Percentiles rank a stretch among this genome's conserved stretches.
Conservation (phyloP, 2,888 invertebrate genomes). For the Atrina japonica region DNA sequence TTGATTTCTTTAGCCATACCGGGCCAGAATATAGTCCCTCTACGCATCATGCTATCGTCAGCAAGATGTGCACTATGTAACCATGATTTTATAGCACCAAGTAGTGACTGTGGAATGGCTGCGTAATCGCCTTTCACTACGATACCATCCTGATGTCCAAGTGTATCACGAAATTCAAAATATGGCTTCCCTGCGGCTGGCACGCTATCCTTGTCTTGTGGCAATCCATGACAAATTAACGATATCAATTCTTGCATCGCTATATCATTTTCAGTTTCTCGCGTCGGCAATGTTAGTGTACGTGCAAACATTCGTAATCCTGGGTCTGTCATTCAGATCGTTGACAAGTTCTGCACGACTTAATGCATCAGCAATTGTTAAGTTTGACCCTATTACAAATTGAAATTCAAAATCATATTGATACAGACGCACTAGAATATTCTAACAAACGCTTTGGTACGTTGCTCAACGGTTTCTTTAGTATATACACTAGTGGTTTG, state of each 20-base stretch:
- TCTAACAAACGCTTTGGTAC: no score
- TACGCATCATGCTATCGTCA: constrained; percentile 19
- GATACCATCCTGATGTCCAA: no score
- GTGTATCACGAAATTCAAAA: no score
- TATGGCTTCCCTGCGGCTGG: not conserved
- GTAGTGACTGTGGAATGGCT: no score
- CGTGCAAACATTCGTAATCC: no score
- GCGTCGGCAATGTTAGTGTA: constrained; percentile 10
- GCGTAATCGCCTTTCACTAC: constrained; percentile 2
- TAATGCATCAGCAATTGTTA: constrained; percentile 9
- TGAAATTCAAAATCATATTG: no score
- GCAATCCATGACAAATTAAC: not conserved
- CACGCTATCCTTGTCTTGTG: not conserved
- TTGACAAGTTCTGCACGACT: constrained; percentile 5
- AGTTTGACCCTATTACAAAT: constrained; percentile 9
- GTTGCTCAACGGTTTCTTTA: no score
- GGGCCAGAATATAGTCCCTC: constrained; percentile 31
- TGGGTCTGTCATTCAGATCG: no score
- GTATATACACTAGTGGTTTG: no score
- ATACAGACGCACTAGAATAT: no score
- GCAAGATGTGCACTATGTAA: constrained; percentile 25
- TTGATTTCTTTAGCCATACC: no score
- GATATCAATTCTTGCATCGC: not conserved
- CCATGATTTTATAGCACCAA: constrained; percentile 17
- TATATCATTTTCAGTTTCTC: not conserved